Base-by-base conservation (phyloP, 1,140 invertebrate genomes). In the Pachypsylla venusta region DNA sequence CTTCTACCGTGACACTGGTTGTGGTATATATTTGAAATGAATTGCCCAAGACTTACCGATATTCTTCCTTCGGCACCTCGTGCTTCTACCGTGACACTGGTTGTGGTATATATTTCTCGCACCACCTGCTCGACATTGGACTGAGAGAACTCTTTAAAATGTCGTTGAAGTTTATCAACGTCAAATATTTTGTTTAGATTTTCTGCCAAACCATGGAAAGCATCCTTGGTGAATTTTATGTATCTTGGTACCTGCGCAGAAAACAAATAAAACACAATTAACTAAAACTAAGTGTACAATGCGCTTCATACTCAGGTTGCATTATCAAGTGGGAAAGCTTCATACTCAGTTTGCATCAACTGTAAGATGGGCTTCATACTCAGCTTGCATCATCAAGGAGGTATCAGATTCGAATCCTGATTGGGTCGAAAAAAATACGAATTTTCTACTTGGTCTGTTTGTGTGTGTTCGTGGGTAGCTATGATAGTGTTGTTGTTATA, bases 131-230 rank as follows among this genome's bases (percentile, higher is more conserved):
- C 86, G 35, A 95, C 81, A 68, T 93, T 90, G 3, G 93, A 75
- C 67, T 96, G 90, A 16, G 82, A 82, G 1, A 96, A 71, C 70
- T 97, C 91, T 67, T 86, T 89, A 80, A 22, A 93, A 80, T 1
- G 81, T 79, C 24, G 74, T 71, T 63, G 82, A 79, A 0, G 91
- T 90, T 70, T 48, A 7, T 48, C 42, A 7, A 22, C 22, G 42
- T 96, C 92, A 76, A 98, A 97, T 62, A 98, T 96, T 72, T 93
- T 90, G 40, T 85, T 78, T 66, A 96, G 76, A 72, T 96, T 90
- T 68, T 85, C 87, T 5, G 92, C 91, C 30, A 98, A 75, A 63
- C 92, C 88, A 30, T 82, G 86, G 70, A 96, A 97, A 61, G 97
- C 93, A 53, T 80, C 83, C 69, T 93, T 93, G 2, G 97, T 91